A percentile compares a stretch with the other conserved stretches of the same genome.
phyloP scores from a whole-genome alignment of 2,797 vertebrate species.

The Protosalanx chinensis region DNA sequence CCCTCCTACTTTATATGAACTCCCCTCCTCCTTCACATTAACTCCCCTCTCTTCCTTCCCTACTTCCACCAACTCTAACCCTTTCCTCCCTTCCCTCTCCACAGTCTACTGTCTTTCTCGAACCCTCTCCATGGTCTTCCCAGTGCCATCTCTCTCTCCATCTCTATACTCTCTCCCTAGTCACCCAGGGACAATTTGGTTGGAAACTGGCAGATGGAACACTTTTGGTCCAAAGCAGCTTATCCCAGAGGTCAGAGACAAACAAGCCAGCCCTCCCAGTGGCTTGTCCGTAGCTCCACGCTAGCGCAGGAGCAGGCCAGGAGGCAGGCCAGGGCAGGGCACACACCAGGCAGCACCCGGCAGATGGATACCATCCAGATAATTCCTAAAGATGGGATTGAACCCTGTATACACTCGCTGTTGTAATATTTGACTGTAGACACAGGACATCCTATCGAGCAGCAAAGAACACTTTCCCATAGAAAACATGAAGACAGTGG shows the following conservation, averaged over 20 bases:
- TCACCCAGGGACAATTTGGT: not conserved
- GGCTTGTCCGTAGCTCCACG: not conserved
- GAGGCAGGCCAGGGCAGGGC: not conserved
- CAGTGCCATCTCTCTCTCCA: not conserved
- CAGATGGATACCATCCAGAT: conserved; percentile 24
- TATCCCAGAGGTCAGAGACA: conserved; percentile 10
- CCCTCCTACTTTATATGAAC: not conserved
- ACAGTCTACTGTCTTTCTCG: not conserved
- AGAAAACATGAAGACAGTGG: not conserved
- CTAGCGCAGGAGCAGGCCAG: too few species aligned
- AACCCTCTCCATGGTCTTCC: not conserved
- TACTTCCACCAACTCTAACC: too few species aligned
- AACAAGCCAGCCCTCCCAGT: not conserved
- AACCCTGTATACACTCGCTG: not conserved
- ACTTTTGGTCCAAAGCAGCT: conserved; percentile 32
- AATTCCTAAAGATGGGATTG: conserved; percentile 31
- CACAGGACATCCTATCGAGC: not conserved
- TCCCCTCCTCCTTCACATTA: not conserved
- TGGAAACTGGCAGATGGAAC: conserved; percentile 25
- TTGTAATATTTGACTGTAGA: not conserved
- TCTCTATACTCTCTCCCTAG: not conserved
- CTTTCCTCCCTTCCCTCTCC: not conserved
- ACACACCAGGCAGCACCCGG: not conserved
- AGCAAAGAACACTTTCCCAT: not conserved
- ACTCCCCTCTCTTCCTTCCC: too few species aligned